These are phyloP conservation scores for Chymomyza caudatula DNA, from an alignment of 2,888 invertebrate genomes.

Conservation along the genomic window DNA sequence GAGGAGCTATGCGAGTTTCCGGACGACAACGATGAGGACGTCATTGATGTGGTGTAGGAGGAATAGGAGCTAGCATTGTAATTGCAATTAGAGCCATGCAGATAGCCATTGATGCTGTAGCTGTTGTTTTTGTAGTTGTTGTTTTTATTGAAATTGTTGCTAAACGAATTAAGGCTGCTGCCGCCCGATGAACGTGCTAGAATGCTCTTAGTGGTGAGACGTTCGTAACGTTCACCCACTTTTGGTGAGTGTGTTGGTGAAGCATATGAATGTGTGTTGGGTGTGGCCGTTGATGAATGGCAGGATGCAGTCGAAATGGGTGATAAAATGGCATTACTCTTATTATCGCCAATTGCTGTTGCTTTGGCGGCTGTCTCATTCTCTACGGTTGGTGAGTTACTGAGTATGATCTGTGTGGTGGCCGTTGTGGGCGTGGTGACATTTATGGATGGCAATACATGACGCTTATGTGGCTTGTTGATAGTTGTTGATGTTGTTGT, in stretches of 20 bases:
- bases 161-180: background rate
- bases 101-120: constrained; percentile 59
- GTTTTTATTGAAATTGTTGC: constrained; percentile 2
- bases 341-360: constrained; percentile 3
- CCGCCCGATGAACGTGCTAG: constrained; percentile 50
- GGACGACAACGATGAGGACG: constrained; percentile 50
- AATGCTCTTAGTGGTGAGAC: constrained; percentile 68
- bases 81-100: constrained; percentile 56
- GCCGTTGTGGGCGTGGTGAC: constrained; percentile 68
- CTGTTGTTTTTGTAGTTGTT: constrained; percentile 29
- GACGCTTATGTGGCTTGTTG: constrained; percentile 51
- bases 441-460: constrained; percentile 65
- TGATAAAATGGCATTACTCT: constrained; percentile 15
- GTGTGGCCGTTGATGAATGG: constrained; percentile 22
- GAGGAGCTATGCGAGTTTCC: constrained; percentile 41
- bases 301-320: constrained; percentile 42
- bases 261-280: constrained; percentile 38
- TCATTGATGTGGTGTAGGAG: constrained; percentile 59
- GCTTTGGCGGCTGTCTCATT: constrained; percentile 19
- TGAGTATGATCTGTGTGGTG: constrained; percentile 66
- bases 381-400: constrained; percentile 37
- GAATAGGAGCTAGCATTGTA: constrained; percentile 56
- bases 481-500: constrained; percentile 34
- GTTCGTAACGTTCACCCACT: constrained; percentile 41
- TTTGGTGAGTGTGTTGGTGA: constrained; percentile 58